These are phyloP conservation scores for Cotesia congregata DNA, from an alignment of 2,888 invertebrate species.

Conservation along the genomic window DNA sequence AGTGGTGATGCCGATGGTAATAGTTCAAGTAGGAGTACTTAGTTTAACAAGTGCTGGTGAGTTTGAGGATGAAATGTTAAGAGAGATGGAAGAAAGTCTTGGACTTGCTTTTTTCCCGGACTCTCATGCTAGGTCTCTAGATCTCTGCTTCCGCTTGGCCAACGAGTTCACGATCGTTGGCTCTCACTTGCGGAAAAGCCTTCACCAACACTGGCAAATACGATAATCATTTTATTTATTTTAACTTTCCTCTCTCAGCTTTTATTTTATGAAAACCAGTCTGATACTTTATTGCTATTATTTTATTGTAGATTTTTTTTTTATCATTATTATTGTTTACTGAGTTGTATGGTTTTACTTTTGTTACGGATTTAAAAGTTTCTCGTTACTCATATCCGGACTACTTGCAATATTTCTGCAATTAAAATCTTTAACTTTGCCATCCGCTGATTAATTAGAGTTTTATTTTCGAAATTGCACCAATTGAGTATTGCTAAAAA, in stretches of 20 bases:
- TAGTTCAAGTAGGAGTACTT: constrained; percentile 1
- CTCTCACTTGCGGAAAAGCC: constrained; percentile 14
- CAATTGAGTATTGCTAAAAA: neutral
- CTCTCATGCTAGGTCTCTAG: constrained; percentile 6
- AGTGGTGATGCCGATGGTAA: constrained; percentile 39
- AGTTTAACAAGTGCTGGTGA: constrained; percentile 8
- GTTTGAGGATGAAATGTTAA: constrained; percentile 12
- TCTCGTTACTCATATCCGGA: no score
- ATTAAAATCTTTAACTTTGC: no score
- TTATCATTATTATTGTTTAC: neutral
- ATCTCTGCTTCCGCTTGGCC: constrained; percentile 40
- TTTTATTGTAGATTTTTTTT: neutral
- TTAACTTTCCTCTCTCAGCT: neutral
- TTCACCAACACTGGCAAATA: constrained; percentile 15
- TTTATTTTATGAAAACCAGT: neutral
- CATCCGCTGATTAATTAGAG: no score
- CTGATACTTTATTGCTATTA: neutral
- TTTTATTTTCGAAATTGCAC: neutral
- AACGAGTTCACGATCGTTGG: constrained; percentile 29
- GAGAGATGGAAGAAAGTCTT: constrained; percentile 15
- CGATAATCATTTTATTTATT: constrained; percentile 26
- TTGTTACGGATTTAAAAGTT: neutral
- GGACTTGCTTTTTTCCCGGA: constrained; percentile 5
- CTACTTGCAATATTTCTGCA: no score
- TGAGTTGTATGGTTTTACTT: neutral